A percentile compares a stretch with the other conserved stretches of the same genome.
Conservation (phyloP, 2,888 invertebrate species). For the Nycteola revayana region DNA sequence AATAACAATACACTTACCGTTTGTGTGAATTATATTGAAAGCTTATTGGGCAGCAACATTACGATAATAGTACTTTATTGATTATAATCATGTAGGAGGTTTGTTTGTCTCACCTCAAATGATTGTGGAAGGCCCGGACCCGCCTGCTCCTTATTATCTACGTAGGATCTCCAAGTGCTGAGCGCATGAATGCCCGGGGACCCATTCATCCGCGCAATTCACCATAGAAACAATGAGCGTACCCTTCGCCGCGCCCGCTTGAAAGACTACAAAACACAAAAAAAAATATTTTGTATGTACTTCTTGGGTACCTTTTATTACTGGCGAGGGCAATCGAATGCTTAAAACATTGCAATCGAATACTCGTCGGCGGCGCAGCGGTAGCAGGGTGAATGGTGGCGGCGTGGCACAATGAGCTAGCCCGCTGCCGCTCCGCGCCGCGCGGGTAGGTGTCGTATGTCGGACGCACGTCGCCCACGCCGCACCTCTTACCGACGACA, state of each 20-base stretch:
- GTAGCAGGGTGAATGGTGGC: constrained; percentile 57
- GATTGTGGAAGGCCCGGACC: constrained; percentile 61
- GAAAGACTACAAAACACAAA: constrained; percentile 66
- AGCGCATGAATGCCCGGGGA: constrained; percentile 63
- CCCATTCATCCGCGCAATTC: constrained; percentile 75
- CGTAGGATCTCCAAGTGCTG: constrained; percentile 67
- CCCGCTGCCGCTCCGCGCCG: constrained; percentile 27
- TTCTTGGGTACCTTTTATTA: constrained; percentile 78
- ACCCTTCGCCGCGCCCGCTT: constrained; percentile 70
- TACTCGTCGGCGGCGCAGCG: constrained; percentile 52
- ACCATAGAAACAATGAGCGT: constrained; percentile 74
- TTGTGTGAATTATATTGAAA: no score
- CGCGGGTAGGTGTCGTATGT: constrained; percentile 58
- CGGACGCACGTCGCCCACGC: constrained; percentile 46
- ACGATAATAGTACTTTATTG: no score
- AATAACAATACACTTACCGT: no score
- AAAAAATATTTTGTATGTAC: constrained; percentile 66
- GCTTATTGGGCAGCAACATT: no score
- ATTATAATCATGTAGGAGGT: constrained; percentile 55
- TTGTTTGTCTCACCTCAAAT: constrained; percentile 63
- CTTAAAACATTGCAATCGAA: constrained; percentile 79
- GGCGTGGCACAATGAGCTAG: constrained; percentile 45
- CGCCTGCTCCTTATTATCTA: constrained; percentile 70
- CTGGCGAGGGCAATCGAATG: constrained; percentile 77
- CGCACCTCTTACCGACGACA: constrained; percentile 62